Percentiles rank a stretch among this genome's conserved stretches.
Conservation (phyloP, 2,113 vertebrate species). For the Meleagris gallopavo region DNA sequence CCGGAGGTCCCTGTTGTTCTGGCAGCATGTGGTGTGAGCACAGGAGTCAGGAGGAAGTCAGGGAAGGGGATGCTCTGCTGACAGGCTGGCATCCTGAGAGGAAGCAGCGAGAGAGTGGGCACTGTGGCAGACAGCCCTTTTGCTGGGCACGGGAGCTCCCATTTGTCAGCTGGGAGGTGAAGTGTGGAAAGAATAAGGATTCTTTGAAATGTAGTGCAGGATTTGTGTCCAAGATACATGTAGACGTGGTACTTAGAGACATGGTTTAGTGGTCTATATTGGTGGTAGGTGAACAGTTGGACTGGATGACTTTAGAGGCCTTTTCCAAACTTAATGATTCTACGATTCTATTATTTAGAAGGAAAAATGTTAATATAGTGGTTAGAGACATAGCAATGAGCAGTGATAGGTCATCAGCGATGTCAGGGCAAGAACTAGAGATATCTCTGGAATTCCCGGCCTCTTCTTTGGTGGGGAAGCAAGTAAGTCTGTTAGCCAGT, state of each 20-base stretch:
- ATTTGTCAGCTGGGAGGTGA: not conserved
- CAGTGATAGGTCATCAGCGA: accelerated
- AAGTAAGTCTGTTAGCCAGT: not conserved
- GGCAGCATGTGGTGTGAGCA: not conserved
- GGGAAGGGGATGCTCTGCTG: not conserved
- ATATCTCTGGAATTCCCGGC: not conserved
- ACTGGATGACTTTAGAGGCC: too few relatives aligned
- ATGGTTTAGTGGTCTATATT: too few relatives aligned
- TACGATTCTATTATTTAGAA: not conserved
- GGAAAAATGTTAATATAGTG: not conserved
- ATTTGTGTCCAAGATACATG: not conserved
- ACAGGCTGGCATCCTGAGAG: not conserved
- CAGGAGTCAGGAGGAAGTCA: not conserved
- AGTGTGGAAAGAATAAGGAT: not conserved
- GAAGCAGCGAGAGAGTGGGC: accelerated
- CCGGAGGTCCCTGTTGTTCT: not conserved
- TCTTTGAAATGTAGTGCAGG: not conserved
- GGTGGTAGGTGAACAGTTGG: too few relatives aligned
- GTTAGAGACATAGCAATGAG: accelerated
- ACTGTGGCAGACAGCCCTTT: not conserved
- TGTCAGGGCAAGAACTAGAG: not conserved
- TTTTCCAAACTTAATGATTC: too few relatives aligned
- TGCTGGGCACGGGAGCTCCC: not conserved
- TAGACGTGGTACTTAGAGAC: too few relatives aligned
- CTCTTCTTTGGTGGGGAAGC: not conserved